These are phyloP conservation scores for Ischnus inquisitorius DNA, from an alignment of 2,888 invertebrate genomes.

Conservation along the genomic window DNA sequence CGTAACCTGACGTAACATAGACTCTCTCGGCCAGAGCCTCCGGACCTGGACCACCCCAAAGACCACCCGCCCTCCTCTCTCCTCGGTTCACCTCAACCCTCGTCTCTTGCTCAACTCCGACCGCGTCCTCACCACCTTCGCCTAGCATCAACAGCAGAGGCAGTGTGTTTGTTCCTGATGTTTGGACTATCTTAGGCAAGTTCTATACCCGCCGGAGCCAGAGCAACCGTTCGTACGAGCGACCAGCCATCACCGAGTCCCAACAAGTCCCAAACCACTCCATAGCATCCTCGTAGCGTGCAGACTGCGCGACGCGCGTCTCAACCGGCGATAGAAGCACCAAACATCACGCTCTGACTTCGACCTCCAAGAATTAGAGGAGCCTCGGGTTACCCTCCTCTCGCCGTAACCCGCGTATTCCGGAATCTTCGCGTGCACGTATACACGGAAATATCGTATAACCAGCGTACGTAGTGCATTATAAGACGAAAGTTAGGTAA, in stretches of 20 bases:
- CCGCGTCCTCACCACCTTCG: slow-evolving; percentile 62
- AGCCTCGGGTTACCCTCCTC: slow-evolving; percentile 59
- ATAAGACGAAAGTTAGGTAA: slow-evolving; percentile 66
- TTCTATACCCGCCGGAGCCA: slow-evolving; percentile 68
- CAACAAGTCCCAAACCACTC: slow-evolving; percentile 38
- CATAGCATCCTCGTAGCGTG: slow-evolving; percentile 39
- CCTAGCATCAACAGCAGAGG: slow-evolving; percentile 64
- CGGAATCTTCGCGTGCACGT: slow-evolving; percentile 15
- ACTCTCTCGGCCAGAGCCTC: slow-evolving; percentile 73
- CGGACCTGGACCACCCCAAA: slow-evolving; percentile 61
- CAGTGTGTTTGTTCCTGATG: slow-evolving; percentile 78
- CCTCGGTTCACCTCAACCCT: slow-evolving; percentile 19
- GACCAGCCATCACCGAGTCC: slow-evolving; percentile 35
- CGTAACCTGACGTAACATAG: slow-evolving; percentile 80
- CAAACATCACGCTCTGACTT: slow-evolving; percentile 16
- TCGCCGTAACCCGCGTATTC: not conserved
- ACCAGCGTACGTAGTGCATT: slow-evolving; percentile 31
- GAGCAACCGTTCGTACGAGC: slow-evolving; percentile 49
- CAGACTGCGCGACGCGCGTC: slow-evolving; percentile 33
- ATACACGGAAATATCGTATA: slow-evolving; percentile 26
- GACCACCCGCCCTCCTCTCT: not conserved
- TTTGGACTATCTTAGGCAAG: slow-evolving; percentile 80
- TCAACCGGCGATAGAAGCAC: slow-evolving; percentile 26
- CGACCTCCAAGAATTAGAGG: slow-evolving; percentile 61
- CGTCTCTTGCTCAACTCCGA: slow-evolving; percentile 44